Percentiles rank a stretch among this genome's conserved stretches.
Conservation (phyloP, 2,888 invertebrate genomes). For the Therioaphis trifolii region DNA sequence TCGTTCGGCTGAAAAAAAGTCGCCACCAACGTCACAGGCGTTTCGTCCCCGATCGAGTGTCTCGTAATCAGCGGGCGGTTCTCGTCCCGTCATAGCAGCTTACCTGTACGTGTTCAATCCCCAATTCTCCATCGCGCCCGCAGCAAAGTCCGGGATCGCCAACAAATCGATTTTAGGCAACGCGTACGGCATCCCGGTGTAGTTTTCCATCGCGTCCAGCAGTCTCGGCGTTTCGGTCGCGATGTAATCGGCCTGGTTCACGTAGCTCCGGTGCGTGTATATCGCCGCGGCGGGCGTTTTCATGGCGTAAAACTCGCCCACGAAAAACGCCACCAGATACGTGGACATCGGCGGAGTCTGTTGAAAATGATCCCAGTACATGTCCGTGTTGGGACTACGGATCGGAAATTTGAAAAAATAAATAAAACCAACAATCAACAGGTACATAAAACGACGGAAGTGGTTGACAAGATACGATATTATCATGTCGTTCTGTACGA, state of each 20-base stretch:
- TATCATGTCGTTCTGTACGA: no score
- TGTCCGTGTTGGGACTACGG: not conserved
- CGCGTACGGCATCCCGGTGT: constrained; percentile 75
- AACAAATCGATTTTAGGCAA: constrained; percentile 89
- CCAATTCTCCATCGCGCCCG: constrained; percentile 89
- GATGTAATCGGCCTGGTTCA: constrained; percentile 71
- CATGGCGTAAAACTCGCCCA: constrained; percentile 76
- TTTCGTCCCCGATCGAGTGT: no score
- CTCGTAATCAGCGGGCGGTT: no score
- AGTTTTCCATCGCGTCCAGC: constrained; percentile 73
- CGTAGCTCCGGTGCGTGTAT: constrained; percentile 62
- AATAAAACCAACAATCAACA: no score
- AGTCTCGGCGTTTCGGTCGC: constrained; percentile 73
- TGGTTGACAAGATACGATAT: no score
- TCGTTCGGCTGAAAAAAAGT: no score
- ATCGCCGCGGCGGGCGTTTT: constrained; percentile 66
- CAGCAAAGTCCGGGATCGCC: constrained; percentile 87
- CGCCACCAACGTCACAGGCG: no score
- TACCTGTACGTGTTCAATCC: constrained; percentile 83
- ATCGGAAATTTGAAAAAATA: not conserved
- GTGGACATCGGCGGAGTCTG: constrained; percentile 65
- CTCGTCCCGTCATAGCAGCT: constrained; percentile 14
- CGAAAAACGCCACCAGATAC: constrained; percentile 85
- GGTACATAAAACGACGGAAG: no score
- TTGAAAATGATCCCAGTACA: constrained; percentile 62